These are phyloP conservation scores for Shinisaurus crocodilurus DNA, from an alignment of 2,113 vertebrate genomes.

Conservation along the genomic window DNA sequence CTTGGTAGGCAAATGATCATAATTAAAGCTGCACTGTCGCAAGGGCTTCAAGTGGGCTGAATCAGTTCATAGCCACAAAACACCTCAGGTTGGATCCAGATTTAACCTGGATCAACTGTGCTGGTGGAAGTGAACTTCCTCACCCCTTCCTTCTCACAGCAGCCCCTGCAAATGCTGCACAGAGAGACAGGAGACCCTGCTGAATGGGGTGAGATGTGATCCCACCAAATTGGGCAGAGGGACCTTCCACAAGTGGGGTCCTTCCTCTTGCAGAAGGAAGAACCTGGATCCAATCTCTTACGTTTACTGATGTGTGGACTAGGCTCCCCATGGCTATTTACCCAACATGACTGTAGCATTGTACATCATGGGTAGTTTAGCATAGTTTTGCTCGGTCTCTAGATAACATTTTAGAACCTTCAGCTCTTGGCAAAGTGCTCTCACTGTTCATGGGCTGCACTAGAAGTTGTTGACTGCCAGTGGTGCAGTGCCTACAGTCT, in stretches of 20 bases:
- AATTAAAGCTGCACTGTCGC: background rate
- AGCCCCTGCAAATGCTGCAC: too few species aligned
- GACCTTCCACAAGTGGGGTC: too few species aligned
- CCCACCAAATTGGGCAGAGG: too few species aligned
- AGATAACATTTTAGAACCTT: rapidly evolving
- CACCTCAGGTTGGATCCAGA: too few species aligned
- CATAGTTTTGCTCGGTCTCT: too few species aligned
- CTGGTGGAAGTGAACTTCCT: too few species aligned
- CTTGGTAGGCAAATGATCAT: background rate
- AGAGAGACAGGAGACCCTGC: too few species aligned
- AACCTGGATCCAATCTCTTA: too few species aligned
- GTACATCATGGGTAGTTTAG: background rate
- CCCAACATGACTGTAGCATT: background rate
- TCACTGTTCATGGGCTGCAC: background rate
- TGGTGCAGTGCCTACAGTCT: background rate
- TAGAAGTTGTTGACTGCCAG: background rate
- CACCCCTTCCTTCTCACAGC: too few species aligned
- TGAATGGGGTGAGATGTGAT: too few species aligned
- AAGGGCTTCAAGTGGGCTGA: background rate
- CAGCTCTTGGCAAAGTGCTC: background rate
- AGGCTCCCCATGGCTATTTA: background rate
- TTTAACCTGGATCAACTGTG: too few species aligned
- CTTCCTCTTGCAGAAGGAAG: too few species aligned
- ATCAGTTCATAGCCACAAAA: background rate
- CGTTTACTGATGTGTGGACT: background rate